Evolutionary conservation across 2,888 invertebrate genomes (phyloP), one percentile per base, ranked within the genome.

Genomic region (Lochmaea capreae): DNA sequence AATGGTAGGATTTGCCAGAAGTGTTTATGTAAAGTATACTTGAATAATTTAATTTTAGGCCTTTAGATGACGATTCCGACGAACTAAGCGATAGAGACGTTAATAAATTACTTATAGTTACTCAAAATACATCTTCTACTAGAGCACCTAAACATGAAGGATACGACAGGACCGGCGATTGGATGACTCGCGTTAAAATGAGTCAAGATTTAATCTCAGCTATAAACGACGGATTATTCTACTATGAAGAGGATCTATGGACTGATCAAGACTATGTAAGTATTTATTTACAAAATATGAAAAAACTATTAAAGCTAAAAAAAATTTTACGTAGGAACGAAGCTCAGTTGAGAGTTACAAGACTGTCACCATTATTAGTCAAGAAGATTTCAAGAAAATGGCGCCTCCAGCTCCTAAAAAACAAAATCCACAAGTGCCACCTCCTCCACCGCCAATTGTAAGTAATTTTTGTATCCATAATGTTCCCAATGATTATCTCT

Each of bases 181-280:
- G 92, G 92, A 93, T 92, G 76, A 94, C 96, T 0, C 89, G 98
- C 77, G 95, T 96, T 57, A 98, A 98, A 91, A 97, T 98, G 88
- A 94, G 95, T 10, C 96, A 97, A 87, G 97, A 98, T 84, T 89
- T 98, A 81, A 97, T 95, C 81, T 95, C 97, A 88, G 94, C 96
- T 59, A 99, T 99, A 81, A 97, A 98, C 81, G 97, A 99, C 86
- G 99, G 99, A n/a, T 90, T 99, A 22, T 93, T 92, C 84, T 95
- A 96, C 82, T 99, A 99, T 82, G 99, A 99, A 87, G 97, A 98
- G 85, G 97, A 98, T 84, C 88, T 99, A 70, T 96, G 96, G 96
- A 93, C 89, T 57, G 90, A 92, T 76, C 71, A 76, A 43, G 82
- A 82, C 59, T 81, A 78, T 72, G 82, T 83, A 81, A 76, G 80